Percentiles rank a stretch among this genome's conserved stretches.
These are phyloP conservation scores for Conger conger DNA, from an alignment of 2,113 vertebrate genomes.

Conservation along the genomic window DNA sequence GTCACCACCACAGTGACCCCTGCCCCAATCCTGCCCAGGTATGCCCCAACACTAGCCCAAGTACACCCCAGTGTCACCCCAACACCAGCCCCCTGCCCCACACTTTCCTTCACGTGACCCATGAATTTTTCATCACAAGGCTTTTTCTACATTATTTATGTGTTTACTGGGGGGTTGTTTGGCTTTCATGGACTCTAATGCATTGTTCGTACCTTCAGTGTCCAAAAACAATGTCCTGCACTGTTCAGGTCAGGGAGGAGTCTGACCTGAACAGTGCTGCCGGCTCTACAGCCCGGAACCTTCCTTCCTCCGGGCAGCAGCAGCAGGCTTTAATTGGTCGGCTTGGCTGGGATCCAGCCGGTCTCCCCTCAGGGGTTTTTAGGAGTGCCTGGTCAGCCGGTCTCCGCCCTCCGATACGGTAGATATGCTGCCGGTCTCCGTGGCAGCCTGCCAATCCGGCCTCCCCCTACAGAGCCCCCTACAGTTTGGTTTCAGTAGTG, in stretches of 20 bases:
- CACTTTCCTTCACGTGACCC: not conserved
- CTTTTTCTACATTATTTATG: not conserved
- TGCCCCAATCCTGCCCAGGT: slow-evolving; percentile 85
- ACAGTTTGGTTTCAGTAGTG: not conserved
- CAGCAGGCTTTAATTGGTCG: not conserved
- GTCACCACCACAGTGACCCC: slow-evolving; percentile 70
- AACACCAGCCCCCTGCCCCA: too few species aligned
- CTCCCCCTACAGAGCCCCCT: not conserved
- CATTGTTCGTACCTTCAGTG: too few species aligned
- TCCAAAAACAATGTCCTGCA: too few species aligned
- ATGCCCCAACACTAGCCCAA: slow-evolving; percentile 30
- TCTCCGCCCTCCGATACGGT: not conserved
- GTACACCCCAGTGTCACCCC: not conserved
- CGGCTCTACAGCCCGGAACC: not conserved
- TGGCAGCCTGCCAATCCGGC: not conserved
- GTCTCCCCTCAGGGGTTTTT: not conserved
- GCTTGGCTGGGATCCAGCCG: not conserved
- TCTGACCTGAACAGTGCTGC: not conserved
- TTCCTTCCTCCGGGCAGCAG: too few species aligned
- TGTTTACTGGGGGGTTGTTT: not conserved
- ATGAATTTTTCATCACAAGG: not conserved
- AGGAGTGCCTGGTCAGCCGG: not conserved
- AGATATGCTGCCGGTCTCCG: not conserved
- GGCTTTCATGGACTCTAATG: too few species aligned
- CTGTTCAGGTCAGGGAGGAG: too few species aligned